These are phyloP conservation scores for Muntiacus reevesi DNA, from an alignment of 2,113 vertebrate genomes.

Conservation along the genomic window DNA sequence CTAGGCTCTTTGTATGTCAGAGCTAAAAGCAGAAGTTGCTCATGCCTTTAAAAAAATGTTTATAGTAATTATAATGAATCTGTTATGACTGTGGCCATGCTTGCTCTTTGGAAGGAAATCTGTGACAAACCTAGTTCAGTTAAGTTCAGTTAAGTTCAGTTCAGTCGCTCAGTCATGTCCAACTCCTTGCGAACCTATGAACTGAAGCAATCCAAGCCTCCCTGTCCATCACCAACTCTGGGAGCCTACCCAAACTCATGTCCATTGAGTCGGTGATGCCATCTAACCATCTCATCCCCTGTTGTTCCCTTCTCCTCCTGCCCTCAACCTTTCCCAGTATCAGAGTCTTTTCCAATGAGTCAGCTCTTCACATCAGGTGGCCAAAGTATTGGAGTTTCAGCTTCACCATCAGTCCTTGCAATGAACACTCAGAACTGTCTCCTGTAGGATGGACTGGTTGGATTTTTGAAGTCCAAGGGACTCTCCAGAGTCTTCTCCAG, in stretches of 20 bases:
- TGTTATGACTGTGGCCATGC: neutral
- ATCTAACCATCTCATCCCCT: neutral
- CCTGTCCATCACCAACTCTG: neutral
- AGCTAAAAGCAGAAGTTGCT: neutral
- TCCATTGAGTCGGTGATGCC: neutral
- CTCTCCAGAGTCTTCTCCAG: neutral
- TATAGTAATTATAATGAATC: neutral
- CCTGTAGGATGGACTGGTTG: neutral
- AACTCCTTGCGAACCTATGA: neutral
- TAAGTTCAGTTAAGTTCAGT: neutral
- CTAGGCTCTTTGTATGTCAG: neutral
- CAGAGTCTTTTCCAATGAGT: neutral
- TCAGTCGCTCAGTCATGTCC: fast-evolving
- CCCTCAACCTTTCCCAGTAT: neutral
- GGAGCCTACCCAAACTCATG: neutral
- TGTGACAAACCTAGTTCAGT: neutral
- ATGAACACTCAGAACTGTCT: neutral
- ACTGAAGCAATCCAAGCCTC: neutral
- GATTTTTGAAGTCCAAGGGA: neutral
- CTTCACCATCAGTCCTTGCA: neutral
- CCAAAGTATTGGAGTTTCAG: neutral
- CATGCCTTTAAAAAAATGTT: neutral
- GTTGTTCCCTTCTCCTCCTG: neutral
- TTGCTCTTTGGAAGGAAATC: neutral
- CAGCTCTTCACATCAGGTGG: neutral